phyloP scores from a whole-genome alignment of 2,888 invertebrate genomes.

The Caprella mutica region DNA sequence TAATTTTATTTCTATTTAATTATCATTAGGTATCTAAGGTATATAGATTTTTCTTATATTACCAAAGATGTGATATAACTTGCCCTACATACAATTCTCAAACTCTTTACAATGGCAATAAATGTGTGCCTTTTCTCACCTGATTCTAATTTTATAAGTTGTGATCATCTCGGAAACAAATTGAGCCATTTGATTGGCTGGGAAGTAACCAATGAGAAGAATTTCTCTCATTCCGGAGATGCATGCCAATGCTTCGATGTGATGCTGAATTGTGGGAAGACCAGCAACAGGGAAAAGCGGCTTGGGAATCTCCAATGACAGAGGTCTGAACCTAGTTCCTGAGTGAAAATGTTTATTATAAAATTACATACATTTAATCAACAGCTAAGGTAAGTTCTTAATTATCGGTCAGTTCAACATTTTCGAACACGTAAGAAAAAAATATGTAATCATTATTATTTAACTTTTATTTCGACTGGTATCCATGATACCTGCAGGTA shows the following conservation, averaged over 20 bases:
- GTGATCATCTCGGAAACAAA: constrained; percentile 78
- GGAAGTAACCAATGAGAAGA: constrained; percentile 85
- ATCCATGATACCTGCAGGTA: too few species aligned
- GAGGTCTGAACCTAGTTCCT: constrained; percentile 94
- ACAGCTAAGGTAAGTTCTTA: too few species aligned
- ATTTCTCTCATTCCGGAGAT: constrained; percentile 75
- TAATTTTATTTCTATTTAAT: too few species aligned
- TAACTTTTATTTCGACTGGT: too few species aligned
- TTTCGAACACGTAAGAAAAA: not conserved
- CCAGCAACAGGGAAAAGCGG: constrained; percentile 96
- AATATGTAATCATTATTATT: too few species aligned
- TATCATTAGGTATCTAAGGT: too few species aligned
- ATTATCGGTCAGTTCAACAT: too few species aligned
- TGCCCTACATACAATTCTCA: too few species aligned
- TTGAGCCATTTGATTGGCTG: constrained; percentile 65
- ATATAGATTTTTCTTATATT: too few species aligned
- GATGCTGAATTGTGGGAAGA: constrained; percentile 88
- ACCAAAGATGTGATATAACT: too few species aligned
- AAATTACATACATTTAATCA: not conserved
- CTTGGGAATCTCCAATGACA: constrained; percentile 94
- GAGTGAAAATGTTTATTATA: constrained; percentile 36
- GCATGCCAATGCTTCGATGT: constrained; percentile 78
- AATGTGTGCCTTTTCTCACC: too few species aligned
- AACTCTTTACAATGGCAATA: too few species aligned
- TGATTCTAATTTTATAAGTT: constrained; percentile 47